phyloP scores from a whole-genome alignment of 2,888 invertebrate genomes.

The Drosophila differens region DNA sequence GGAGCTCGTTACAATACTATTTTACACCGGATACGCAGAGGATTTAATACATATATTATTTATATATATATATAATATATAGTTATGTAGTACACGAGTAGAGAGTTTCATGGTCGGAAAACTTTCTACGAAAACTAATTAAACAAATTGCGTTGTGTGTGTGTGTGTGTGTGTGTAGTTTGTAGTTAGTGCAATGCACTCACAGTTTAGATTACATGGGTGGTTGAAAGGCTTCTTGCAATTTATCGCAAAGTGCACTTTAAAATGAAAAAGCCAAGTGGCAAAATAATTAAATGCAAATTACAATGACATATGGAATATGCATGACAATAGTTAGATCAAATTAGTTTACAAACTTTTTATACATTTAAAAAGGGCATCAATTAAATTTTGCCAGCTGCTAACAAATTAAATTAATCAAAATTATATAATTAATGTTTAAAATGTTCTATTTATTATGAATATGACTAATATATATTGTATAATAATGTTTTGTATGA shows the following conservation, averaged over 20 bases:
- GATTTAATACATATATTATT: conserved; percentile 32
- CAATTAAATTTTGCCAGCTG: not conserved
- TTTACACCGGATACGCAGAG: conserved; percentile 42
- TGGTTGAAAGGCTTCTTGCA: conserved; percentile 11
- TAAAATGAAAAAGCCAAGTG: not conserved
- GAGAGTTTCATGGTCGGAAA: conserved; percentile 13
- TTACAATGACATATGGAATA: not conserved
- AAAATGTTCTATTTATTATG: not conserved
- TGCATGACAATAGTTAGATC: not conserved
- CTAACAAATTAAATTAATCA: not conserved
- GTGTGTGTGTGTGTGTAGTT: conserved; percentile 12
- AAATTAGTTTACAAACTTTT: not conserved
- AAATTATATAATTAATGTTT: not conserved
- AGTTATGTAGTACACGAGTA: not conserved
- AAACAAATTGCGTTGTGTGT: conserved; percentile 69
- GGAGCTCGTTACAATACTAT: conserved; percentile 34
- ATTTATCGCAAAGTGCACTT: not conserved
- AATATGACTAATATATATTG: not conserved
- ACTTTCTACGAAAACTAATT: conserved; percentile 71
- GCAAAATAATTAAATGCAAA: not conserved
- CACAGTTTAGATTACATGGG: conserved; percentile 52
- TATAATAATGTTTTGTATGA: not conserved
- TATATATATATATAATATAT: not conserved
- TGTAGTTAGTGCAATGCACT: conserved; percentile 46
- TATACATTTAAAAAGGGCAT: not conserved